Evolutionary conservation across 2,113 vertebrate species (phyloP), one percentile per base, ranked within the genome.

Genomic region (Cyprinus carpio): DNA sequence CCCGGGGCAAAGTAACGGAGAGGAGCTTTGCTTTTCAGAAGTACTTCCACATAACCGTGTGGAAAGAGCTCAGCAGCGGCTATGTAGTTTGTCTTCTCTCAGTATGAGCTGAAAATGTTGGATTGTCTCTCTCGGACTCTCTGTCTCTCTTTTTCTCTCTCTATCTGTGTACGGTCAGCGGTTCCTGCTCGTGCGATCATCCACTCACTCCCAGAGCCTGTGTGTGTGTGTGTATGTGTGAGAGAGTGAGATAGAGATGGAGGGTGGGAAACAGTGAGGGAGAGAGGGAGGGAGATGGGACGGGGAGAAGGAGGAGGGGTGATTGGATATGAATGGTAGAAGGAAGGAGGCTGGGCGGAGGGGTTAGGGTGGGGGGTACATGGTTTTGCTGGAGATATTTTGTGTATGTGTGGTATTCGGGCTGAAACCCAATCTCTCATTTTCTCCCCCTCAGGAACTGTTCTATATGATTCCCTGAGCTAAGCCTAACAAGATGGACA

Each of bases 121-220:
- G 89, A 92, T 95, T 95, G 95, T 94, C 94, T 92, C 91, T 91
- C 92, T 91, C 91, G 90, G 94, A 91, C 90, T 91, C 94, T 92
- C 95, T 89, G 92, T 94, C 93, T 93, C 90, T 93, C 92, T 93
- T 92, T 88, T 93, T 94, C 93, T 91, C 92, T 85, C 81, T 69
- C 87, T 75, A 82, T 64, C 87, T 74, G 84, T 76, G 82, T 84
- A 82, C 82, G 82, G 69, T 91, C 83, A 90, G 83, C 72, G 43
- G 74, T 87, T 87, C 85, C 89, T 89, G 89, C 69, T 84, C 81
- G 69, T 87, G 69, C 84, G 29, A 89, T 89, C 87, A 89, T 90
- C 86, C 89, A 86, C 90, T 90, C 87, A 87, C 82, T 83, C 88
- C 87, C 81, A 78, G 58, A 62, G 80, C 82, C 86, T 87, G 85